phyloP scores from a whole-genome alignment of 2,113 vertebrate species.

The Entosphenus tridentatus region DNA sequence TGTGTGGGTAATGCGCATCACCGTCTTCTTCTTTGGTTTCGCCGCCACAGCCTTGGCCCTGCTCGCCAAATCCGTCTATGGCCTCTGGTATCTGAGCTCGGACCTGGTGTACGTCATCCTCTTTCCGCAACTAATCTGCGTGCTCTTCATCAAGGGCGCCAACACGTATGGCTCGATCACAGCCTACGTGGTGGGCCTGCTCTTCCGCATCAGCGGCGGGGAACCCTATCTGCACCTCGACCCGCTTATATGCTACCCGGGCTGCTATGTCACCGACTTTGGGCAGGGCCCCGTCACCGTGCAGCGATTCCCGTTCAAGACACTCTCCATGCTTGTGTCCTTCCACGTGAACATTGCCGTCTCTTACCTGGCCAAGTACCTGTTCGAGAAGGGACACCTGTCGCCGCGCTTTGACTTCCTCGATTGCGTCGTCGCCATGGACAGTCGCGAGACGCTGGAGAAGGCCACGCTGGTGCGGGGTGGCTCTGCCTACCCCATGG shows the following conservation, averaged over 20 bases:
- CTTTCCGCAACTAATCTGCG: conserved; percentile 78
- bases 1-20: conserved; percentile 78
- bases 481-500: conserved; percentile 19
- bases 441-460: conserved; percentile 90
- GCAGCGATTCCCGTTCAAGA: conserved; percentile 80
- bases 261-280: conserved; percentile 31
- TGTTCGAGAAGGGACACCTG: conserved; percentile 72
- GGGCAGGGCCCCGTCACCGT: conserved; percentile 27
- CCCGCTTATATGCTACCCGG: conserved; percentile 71
- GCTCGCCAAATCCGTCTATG: conserved; percentile 65
- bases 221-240: conserved; percentile 72
- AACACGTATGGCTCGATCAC: conserved; percentile 78
- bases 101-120: conserved; percentile 93
- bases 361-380: conserved; percentile 61
- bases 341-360: conserved; percentile 52
- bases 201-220: conserved; percentile 67
- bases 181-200: conserved; percentile 54
- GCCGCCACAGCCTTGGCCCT: conserved; percentile 80
- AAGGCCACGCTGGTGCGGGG: conserved; percentile 66
- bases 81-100: conserved; percentile 91
- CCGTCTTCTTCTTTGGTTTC: conserved; percentile 65
- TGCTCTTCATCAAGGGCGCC: conserved; percentile 76
- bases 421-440: conserved; percentile 66
- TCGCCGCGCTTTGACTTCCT: conserved; percentile 73
- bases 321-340: conserved; percentile 59